Evolutionary conservation across 2,113 vertebrate genomes (phyloP).

Genomic region (Mus pahari): DNA sequence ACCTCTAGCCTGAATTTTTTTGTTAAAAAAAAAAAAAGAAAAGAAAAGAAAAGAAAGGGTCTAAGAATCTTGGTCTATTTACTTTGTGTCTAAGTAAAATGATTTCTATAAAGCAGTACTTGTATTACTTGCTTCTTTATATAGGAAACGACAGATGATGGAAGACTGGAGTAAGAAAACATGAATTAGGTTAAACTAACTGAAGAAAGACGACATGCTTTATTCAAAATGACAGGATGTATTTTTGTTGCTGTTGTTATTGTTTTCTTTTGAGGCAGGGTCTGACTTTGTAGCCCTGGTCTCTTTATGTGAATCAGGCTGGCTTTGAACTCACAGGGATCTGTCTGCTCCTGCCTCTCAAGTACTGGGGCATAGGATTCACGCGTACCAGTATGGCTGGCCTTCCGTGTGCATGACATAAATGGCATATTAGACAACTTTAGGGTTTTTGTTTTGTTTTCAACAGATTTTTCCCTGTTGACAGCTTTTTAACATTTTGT

Average conservation of each 20-base stretch:
- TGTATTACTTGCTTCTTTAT: neutral
- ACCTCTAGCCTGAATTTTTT: neutral
- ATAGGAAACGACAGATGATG: neutral
- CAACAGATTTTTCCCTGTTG: neutral
- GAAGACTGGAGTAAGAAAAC: neutral
- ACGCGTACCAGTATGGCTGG: neutral
- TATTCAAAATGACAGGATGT: neutral
- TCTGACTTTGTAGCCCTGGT: neutral
- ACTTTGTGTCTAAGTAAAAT: neutral
- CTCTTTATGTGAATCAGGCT: neutral
- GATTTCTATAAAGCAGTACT: neutral
- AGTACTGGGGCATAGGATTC: neutral
- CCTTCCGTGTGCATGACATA: neutral
- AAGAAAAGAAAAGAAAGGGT: neutral
- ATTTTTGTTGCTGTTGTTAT: neutral
- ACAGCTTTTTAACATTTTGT: neutral
- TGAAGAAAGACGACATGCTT: constrained; percentile 31
- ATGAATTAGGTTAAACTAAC: neutral
- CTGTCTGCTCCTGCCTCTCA: neutral
- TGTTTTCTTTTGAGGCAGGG: neutral
- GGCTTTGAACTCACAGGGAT: neutral
- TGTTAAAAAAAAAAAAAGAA: too few relatives aligned
- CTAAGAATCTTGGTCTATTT: neutral
- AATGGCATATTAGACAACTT: neutral
- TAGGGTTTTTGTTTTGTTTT: neutral